phyloP scores from a whole-genome alignment of 2,888 invertebrate species.

The Dinocampus coccinellae region DNA sequence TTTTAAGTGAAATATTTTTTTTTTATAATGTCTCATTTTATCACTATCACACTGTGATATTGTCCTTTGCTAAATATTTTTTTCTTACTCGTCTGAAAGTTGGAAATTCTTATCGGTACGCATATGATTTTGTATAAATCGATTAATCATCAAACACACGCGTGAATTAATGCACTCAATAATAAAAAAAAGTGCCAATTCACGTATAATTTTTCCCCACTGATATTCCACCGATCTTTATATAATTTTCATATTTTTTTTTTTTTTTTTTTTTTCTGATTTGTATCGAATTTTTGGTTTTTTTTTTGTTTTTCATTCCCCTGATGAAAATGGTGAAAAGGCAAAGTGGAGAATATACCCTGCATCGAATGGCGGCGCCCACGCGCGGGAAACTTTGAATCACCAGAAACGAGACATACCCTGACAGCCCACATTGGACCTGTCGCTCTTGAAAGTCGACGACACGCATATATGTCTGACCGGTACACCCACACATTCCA shows the following conservation, averaged over 20 bases:
- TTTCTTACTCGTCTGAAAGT: too few species aligned
- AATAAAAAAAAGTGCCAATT: constrained; percentile 15
- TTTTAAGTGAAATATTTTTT: constrained; percentile 14
- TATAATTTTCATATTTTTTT: not conserved
- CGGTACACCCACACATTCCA: constrained; percentile 30
- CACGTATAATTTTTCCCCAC: not conserved
- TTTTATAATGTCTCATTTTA: constrained; percentile 30
- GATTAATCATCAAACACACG: constrained; percentile 23
- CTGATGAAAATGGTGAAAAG: not conserved
- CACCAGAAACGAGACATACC: constrained; percentile 30
- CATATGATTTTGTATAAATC: too few species aligned
- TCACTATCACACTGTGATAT: too few species aligned
- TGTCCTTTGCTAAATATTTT: too few species aligned
- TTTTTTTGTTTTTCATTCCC: not conserved
- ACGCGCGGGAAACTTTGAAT: constrained; percentile 31
- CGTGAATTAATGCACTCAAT: constrained; percentile 13
- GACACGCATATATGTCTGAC: constrained; percentile 27
- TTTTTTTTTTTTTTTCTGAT: not conserved
- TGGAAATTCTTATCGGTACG: too few species aligned
- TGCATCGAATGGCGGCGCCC: constrained; percentile 28
- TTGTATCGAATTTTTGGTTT: not conserved
- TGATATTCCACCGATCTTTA: not conserved
- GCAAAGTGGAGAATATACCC: not conserved
- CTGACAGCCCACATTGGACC: constrained; percentile 57
- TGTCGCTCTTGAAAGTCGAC: constrained; percentile 47